phyloP scores from a whole-genome alignment of 2,113 vertebrate species.

The Phylloscopus trochiloides region DNA sequence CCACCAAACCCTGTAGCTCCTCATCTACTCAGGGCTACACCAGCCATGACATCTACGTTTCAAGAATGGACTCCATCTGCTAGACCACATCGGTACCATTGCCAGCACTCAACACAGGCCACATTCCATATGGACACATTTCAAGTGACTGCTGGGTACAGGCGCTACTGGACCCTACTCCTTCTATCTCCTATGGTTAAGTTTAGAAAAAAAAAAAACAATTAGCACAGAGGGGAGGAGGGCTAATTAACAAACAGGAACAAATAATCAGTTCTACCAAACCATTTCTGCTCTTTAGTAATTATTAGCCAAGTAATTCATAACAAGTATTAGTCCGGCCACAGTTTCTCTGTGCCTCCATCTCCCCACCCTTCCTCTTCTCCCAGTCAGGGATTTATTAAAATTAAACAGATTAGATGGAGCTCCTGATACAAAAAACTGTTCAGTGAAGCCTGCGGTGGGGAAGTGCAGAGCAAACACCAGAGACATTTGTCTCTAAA shows the following conservation, averaged over 20 bases:
- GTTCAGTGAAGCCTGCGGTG: conserved; percentile 76
- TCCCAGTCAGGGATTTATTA: conserved; percentile 83
- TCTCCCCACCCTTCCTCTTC: conserved; percentile 51
- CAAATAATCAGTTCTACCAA: conserved; percentile 60
- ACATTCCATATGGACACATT: background rate
- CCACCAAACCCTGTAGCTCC: background rate
- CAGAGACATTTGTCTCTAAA: conserved; percentile 82
- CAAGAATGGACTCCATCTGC: background rate
- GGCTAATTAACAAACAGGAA: conserved; percentile 50
- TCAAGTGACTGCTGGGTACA: background rate
- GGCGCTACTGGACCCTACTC: background rate
- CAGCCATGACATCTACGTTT: background rate
- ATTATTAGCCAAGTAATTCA: conserved; percentile 74
- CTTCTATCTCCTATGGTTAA: background rate
- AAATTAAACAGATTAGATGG: conserved; percentile 84
- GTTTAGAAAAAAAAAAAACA: background rate
- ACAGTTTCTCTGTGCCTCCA: conserved; percentile 62
- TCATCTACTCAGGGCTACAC: background rate
- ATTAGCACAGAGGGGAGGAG: conserved; percentile 46
- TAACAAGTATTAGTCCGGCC: conserved; percentile 73
- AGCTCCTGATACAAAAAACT: conserved; percentile 80
- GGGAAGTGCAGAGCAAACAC: conserved; percentile 79
- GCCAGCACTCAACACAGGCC: background rate
- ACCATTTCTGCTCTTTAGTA: conserved; percentile 61
- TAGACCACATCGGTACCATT: accelerated